These are phyloP conservation scores for Mobula birostris DNA, from an alignment of 2,113 vertebrate species.

Conservation along the genomic window DNA sequence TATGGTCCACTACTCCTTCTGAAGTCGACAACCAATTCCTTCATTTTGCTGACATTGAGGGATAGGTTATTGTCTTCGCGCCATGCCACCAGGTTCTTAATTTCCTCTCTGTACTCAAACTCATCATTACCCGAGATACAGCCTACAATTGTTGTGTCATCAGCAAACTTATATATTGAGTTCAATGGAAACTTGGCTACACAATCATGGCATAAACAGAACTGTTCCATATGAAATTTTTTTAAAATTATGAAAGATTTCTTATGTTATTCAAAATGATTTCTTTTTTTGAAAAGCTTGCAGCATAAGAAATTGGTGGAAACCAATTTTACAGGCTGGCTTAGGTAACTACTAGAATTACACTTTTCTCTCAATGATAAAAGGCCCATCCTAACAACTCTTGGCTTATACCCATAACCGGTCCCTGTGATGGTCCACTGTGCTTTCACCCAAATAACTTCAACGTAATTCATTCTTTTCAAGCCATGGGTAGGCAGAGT, in stretches of 20 bases:
- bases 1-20: too few species aligned
- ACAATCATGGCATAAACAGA: background rate
- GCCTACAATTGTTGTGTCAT: too few species aligned
- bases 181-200: too few species aligned
- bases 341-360: background rate
- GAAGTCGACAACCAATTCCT: too few species aligned
- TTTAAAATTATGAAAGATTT: background rate
- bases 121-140: too few species aligned
- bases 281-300: background rate
- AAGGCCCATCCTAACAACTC: background rate
- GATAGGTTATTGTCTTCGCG: too few species aligned
- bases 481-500: background rate
- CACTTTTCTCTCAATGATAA: background rate
- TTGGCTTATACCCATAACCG: background rate
- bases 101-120: too few species aligned
- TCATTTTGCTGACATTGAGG: too few species aligned
- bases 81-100: too few species aligned
- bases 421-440: constrained; percentile 29
- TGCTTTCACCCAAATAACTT: background rate
- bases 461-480: background rate
- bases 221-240: background rate
- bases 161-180: too few species aligned
- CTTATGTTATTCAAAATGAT: background rate
- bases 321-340: background rate
- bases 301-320: background rate